Conservation (phyloP, 2,888 invertebrate genomes). For the Coelinius sp. region DNA sequence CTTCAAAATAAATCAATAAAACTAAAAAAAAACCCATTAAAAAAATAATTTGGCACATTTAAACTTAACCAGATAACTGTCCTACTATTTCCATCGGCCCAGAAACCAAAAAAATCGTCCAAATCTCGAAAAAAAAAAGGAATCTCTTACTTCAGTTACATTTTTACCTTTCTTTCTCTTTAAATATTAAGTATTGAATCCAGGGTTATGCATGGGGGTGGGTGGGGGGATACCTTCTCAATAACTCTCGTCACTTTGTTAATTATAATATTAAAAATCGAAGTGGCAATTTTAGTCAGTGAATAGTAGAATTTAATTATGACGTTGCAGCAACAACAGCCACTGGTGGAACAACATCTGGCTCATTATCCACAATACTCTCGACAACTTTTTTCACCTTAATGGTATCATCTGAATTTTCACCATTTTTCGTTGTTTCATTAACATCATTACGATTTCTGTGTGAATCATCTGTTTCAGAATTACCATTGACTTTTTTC, state of each 20-base stretch:
- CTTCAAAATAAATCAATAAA: neutral
- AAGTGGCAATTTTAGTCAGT: slow-evolving; percentile 41
- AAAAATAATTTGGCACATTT: slow-evolving; percentile 11
- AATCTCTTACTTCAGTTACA: slow-evolving; percentile 13
- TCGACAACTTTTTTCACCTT: slow-evolving; percentile 68
- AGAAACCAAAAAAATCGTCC: slow-evolving; percentile 18
- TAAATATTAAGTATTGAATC: slow-evolving; percentile 1
- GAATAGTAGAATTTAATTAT: slow-evolving; percentile 52
- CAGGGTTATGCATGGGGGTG: slow-evolving; percentile 45
- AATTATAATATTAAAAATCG: slow-evolving; percentile 58
- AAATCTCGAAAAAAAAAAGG: slow-evolving; percentile 25
- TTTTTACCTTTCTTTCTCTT: neutral
- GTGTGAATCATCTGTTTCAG: slow-evolving; percentile 58
- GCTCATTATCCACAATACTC: slow-evolving; percentile 64
- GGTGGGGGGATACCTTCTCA: no score
- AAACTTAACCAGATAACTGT: slow-evolving; percentile 27
- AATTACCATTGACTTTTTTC: slow-evolving; percentile 39
- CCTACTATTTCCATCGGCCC: no score
- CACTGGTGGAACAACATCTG: slow-evolving; percentile 65
- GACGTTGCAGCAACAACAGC: slow-evolving; percentile 68
- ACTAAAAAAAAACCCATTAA: neutral
- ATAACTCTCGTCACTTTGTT: slow-evolving; percentile 53
- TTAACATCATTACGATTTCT: slow-evolving; percentile 62
- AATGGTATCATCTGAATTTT: slow-evolving; percentile 57
- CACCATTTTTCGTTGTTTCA: slow-evolving; percentile 54